phyloP scores from a whole-genome alignment of 2,797 vertebrate species.

The Galagoides demidoff region DNA sequence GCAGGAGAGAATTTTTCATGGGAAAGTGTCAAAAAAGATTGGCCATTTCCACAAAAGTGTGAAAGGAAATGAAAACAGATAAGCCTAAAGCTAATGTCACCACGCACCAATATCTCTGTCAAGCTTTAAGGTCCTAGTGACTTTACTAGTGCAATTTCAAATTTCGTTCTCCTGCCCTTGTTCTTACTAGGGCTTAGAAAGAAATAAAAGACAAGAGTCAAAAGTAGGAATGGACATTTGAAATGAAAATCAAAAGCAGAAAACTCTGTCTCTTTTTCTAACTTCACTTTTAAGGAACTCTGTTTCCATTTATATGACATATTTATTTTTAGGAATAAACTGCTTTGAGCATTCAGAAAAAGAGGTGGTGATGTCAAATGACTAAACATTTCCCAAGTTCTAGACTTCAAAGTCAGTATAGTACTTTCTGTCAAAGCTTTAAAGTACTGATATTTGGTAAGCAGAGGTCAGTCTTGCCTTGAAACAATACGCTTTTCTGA shows the following conservation, averaged over 20 bases:
- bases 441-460: background rate
- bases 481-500: background rate
- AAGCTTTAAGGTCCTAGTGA: background rate
- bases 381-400: background rate
- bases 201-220: conserved; percentile 37
- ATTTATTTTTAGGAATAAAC: background rate
- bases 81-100: conserved; percentile 61
- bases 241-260: conserved; percentile 63
- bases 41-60: background rate
- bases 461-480: background rate
- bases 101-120: conserved; percentile 19
- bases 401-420: background rate
- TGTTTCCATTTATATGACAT: background rate
- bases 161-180: background rate
- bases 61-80: conserved; percentile 4
- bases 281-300: conserved; percentile 12
- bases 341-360: background rate
- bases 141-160: conserved; percentile 28
- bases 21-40: background rate
- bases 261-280: background rate
- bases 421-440: background rate
- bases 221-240: conserved; percentile 35
- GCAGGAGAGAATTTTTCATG: background rate
- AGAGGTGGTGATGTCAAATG: background rate
- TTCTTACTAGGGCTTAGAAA: conserved; percentile 3